Evolutionary conservation across 2,113 vertebrate genomes (phyloP).

Genomic region (Laticauda laticaudata): DNA sequence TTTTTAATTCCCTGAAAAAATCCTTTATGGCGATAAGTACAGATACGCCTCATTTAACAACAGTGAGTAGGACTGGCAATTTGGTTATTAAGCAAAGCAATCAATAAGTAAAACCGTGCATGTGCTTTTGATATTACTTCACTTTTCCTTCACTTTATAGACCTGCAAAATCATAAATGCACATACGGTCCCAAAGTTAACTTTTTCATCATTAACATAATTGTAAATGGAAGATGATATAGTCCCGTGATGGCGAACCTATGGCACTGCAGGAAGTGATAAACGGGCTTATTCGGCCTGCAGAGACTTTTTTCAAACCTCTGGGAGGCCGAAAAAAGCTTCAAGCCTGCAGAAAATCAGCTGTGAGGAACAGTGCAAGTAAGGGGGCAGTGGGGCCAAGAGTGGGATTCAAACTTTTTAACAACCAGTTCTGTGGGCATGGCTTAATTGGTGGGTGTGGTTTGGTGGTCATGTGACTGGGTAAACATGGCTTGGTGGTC

Average conservation of each 20-base stretch:
- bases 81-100: neutral
- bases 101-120: neutral
- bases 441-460: too few species aligned
- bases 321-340: too few species aligned
- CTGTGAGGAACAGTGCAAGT: too few species aligned
- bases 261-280: too few species aligned
- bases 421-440: too few species aligned
- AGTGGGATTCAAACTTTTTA: too few species aligned
- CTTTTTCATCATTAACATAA: neutral
- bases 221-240: neutral
- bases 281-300: too few species aligned
- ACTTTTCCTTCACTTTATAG: neutral
- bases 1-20: neutral
- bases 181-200: neutral
- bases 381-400: too few species aligned
- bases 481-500: too few species aligned
- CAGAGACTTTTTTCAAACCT: too few species aligned
- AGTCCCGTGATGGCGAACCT: neutral
- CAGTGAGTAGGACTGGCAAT: neutral
- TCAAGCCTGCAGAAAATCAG: too few species aligned
- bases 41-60: neutral
- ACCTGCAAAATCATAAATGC: neutral
- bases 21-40: neutral
- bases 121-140: neutral
- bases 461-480: too few species aligned